Conservation (phyloP, 2,888 invertebrate species). For the Clivina fossor region DNA sequence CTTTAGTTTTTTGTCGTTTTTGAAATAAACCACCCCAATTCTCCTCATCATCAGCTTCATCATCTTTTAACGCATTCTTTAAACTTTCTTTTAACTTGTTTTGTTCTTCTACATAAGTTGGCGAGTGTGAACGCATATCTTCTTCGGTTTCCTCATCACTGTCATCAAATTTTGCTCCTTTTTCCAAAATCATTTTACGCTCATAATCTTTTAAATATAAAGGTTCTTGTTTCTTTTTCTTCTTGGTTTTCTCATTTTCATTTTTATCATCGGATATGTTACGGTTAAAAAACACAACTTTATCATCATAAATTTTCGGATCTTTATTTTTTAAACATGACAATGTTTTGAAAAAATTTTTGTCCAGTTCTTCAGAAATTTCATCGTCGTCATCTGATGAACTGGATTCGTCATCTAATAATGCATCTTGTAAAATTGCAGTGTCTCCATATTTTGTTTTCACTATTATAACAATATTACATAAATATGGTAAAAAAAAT, state of each 20-base stretch:
- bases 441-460: constrained; percentile 74
- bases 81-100: constrained; percentile 66
- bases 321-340: constrained; percentile 85
- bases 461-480: too few species aligned
- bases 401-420: constrained; percentile 52
- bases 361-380: constrained; percentile 71
- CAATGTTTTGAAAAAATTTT: constrained; percentile 84
- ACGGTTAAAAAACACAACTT: constrained; percentile 66
- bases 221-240: constrained; percentile 56
- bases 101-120: constrained; percentile 70
- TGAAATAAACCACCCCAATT: constrained; percentile 59
- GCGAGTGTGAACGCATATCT: constrained; percentile 46
- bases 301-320: constrained; percentile 83
- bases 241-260: constrained; percentile 39
- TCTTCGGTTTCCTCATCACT: constrained; percentile 47
- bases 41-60: constrained; percentile 57
- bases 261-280: constrained; percentile 24
- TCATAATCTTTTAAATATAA: constrained; percentile 79
- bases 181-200: constrained; percentile 70
- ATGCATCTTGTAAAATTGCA: constrained; percentile 53
- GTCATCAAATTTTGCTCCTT: constrained; percentile 60
- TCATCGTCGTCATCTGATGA: constrained; percentile 68
- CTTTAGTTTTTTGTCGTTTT: constrained; percentile 58
- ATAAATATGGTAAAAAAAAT: too few species aligned
- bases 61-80: constrained; percentile 56